These are phyloP conservation scores for Cyrtorhinus lividipennis DNA, from an alignment of 1,140 invertebrate genomes.

Conservation along the genomic window DNA sequence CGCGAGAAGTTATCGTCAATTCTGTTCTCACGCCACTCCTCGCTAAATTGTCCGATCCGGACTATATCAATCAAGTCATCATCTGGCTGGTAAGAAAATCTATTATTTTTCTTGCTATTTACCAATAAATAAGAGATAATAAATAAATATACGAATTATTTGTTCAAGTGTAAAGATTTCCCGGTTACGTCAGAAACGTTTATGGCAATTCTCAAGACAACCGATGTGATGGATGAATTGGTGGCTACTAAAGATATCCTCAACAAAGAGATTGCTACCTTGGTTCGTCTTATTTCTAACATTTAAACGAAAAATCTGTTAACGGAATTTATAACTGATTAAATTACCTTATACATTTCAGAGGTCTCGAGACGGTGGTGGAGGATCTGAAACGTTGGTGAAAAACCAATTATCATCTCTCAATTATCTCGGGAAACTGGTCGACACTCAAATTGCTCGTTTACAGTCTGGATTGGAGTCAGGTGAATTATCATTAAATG, in stretches of 20 bases:
- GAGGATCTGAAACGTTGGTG: constrained; percentile 64
- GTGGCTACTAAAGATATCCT: constrained; percentile 63
- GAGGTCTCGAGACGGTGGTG: constrained; percentile 68
- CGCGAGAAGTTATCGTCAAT: constrained; percentile 68
- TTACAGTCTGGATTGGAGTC: constrained; percentile 41
- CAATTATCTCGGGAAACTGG: constrained; percentile 60
- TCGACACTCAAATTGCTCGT: constrained; percentile 48
- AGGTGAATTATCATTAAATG: constrained; percentile 28
- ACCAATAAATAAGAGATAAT: too few species aligned
- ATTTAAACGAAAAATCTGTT: neutral
- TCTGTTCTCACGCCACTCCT: constrained; percentile 65
- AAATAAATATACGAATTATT: constrained; percentile 7
- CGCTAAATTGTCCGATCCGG: constrained; percentile 73
- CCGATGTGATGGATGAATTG: constrained; percentile 64
- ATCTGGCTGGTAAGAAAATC: constrained; percentile 82
- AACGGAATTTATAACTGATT: too few species aligned
- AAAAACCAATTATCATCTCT: constrained; percentile 83
- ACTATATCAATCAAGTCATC: constrained; percentile 85
- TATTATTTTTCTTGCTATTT: constrained; percentile 26
- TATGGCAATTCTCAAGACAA: constrained; percentile 59
- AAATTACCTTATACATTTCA: constrained; percentile 27
- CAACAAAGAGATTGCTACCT: constrained; percentile 58
- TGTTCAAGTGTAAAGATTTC: constrained; percentile 57
- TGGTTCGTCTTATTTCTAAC: constrained; percentile 31
- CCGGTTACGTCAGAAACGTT: constrained; percentile 66